A percentile compares a stretch with the other conserved stretches of the same genome.
Conservation (phyloP, 2,888 invertebrate species). For the Chymomyza procnemis region DNA sequence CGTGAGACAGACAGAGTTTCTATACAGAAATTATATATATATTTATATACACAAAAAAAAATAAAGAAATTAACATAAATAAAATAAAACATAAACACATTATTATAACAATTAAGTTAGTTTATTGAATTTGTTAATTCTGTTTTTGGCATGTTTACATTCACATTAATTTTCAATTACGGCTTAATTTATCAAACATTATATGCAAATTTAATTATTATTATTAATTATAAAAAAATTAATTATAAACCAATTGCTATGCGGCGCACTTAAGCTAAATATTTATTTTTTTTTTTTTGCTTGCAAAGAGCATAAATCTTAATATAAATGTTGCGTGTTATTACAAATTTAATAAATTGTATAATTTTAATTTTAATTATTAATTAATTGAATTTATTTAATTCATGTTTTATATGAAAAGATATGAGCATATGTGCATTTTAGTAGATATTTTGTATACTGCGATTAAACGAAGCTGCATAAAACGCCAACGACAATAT, state of each 20-base stretch:
- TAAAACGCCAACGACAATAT: too few relatives aligned
- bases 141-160: conserved; percentile 68
- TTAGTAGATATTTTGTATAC: too few relatives aligned
- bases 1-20: background rate
- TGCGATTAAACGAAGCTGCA: too few relatives aligned
- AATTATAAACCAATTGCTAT: background rate
- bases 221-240: background rate
- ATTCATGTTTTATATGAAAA: too few relatives aligned
- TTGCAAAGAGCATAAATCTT: background rate
- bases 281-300: too few relatives aligned
- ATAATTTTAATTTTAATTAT: too few relatives aligned
- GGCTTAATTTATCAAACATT: background rate
- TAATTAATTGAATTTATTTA: too few relatives aligned
- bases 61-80: background rate
- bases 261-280: conserved; percentile 28
- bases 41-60: background rate
- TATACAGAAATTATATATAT: too few relatives aligned
- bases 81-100: conserved; percentile 7
- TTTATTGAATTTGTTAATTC: conserved; percentile 16
- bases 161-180: conserved; percentile 51
- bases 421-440: too few relatives aligned
- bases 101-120: background rate
- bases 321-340: background rate
- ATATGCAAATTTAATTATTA: background rate
- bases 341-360: too few relatives aligned